phyloP scores from a whole-genome alignment of 2,113 vertebrate species.

The Pterocles burchelli region DNA sequence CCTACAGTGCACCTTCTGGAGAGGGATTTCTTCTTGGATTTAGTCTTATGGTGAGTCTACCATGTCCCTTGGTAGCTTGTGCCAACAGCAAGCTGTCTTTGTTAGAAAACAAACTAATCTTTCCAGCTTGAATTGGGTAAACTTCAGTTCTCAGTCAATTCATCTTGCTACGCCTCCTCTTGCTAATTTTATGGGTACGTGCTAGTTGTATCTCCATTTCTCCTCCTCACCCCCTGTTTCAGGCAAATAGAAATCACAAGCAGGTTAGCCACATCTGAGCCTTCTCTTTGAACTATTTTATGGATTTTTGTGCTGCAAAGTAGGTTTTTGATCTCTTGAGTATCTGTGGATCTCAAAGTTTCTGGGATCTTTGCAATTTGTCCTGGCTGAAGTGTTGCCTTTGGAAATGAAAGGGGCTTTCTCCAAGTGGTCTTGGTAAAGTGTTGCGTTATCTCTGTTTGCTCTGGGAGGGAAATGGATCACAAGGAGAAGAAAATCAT shows the following conservation, averaged over 20 bases:
- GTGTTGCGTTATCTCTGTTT: background rate
- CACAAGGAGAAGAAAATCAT: background rate
- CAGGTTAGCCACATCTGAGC: background rate
- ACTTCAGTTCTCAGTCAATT: background rate
- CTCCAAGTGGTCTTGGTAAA: background rate
- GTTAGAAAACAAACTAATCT: background rate
- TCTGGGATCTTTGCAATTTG: background rate
- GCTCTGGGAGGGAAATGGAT: background rate
- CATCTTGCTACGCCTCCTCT: background rate
- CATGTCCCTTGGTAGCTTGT: background rate
- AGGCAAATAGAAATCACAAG: background rate
- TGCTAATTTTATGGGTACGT: background rate
- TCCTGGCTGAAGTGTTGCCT: background rate
- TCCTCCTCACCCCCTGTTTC: fast-evolving
- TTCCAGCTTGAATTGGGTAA: background rate
- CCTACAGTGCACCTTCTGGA: background rate
- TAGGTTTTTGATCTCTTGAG: background rate
- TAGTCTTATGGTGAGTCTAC: background rate
- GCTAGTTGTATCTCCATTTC: background rate
- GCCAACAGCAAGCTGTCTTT: background rate
- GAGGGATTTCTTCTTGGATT: background rate
- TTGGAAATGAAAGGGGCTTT: background rate
- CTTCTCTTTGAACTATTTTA: background rate
- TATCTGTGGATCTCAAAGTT: background rate
- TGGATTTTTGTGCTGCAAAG: background rate